Evolutionary conservation across 2,113 vertebrate species (phyloP).

Genomic region (Psilopogon haemacephalus): DNA sequence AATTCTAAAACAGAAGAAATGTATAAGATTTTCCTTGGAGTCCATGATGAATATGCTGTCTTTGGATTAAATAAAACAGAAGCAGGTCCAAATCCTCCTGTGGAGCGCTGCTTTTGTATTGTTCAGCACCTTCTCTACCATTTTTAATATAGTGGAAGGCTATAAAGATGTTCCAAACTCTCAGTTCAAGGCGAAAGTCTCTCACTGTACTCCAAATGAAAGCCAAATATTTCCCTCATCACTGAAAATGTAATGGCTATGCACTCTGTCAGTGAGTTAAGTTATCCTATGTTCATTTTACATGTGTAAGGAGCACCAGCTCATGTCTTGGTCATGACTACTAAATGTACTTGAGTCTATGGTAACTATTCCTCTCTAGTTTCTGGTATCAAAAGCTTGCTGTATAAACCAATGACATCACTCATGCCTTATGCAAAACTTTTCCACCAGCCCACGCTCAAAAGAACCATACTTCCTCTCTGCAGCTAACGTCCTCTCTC

Average conservation of each 20-base stretch:
- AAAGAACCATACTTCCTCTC: neutral
- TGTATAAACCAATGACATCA: neutral
- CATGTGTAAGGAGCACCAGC: neutral
- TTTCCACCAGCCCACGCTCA: neutral
- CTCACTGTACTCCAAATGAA: slow-evolving; percentile 20
- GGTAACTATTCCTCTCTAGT: neutral
- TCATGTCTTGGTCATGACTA: neutral
- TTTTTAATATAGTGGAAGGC: neutral
- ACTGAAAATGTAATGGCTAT: neutral
- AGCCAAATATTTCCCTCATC: neutral
- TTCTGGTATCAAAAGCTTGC: neutral
- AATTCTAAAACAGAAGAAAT: neutral
- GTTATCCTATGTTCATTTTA: neutral
- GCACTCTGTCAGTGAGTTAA: neutral
- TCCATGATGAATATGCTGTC: neutral
- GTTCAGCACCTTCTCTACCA: neutral
- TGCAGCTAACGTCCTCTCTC: neutral
- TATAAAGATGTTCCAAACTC: neutral
- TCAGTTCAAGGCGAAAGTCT: neutral
- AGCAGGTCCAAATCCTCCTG: neutral
- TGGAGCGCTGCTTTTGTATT: neutral
- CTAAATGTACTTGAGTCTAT: neutral
- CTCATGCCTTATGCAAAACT: neutral
- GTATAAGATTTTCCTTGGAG: neutral
- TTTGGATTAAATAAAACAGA: neutral